Evolutionary conservation across 2,113 vertebrate species (phyloP), one percentile per base, ranked within the genome.

Genomic region (Mustela lutreola): DNA sequence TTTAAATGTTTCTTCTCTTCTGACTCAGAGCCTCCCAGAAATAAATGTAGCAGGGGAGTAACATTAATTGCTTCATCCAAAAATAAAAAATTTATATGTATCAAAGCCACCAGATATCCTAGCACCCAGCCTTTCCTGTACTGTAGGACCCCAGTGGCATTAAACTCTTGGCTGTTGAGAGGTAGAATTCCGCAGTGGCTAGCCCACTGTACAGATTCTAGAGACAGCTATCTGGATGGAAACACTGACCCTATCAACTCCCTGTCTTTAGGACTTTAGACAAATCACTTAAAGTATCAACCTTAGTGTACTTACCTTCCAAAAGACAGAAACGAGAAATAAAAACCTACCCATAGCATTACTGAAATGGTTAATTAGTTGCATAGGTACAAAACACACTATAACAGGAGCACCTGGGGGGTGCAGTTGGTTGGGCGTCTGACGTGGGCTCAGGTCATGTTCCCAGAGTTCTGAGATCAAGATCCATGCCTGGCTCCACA

Each of bases 261-360:
- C 62, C 11, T 80, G 19, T 21, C n/a, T 91, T 82, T 78, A 84
- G 22, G 58, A 33, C 24, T 53, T 82, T 50, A 33, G 12, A 53
- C 18, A 88, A 33, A 36, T 56, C 78, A 65, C 39, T 91, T 78
- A 78, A n/a, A 96, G 19, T 81, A 63, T 36, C 31, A 80, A 19
- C 9, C 11, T 92, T 60, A 96, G 81, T 76, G 36, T 42, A 82
- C 14, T 94, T 94, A 65, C 24, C 18, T 65, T 85, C 96, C 73
- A 93, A 98, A 98, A 92, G n/a, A 97, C 14, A 50, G 12, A 75
- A 63, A 81, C 31, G n/a, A 45, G 18, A 62, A 39, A 18, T 58
- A 36, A 79, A 82, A 67, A 65, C 0, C 36, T 73, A 94, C 7
- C 2, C 31, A 39, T 22, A 63, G 33, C 14, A 39, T 33, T 70